A percentile compares a stretch with the other conserved stretches of the same genome.
Conservation (phyloP, 2,797 vertebrate genomes). For the Lophotriccus pileatus region DNA sequence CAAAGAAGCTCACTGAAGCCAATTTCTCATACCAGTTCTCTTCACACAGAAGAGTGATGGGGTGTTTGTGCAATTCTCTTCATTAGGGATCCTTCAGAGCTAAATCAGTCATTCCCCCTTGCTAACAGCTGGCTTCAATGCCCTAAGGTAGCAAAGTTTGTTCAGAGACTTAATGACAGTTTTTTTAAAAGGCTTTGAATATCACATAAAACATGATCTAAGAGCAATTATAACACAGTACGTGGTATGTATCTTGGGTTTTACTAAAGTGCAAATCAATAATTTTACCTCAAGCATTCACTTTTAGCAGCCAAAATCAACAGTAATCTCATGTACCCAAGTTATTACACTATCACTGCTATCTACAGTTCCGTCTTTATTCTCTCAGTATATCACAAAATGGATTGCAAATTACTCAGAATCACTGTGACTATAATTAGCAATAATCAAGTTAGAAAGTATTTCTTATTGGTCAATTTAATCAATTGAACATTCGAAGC, state of each 20-base stretch:
- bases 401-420: background rate
- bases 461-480: background rate
- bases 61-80: background rate
- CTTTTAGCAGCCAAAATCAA: conserved; percentile 48
- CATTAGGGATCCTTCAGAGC: background rate
- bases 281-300: conserved; percentile 41
- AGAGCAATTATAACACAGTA: conserved; percentile 52
- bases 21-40: background rate
- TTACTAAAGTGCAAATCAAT: conserved; percentile 50
- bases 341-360: background rate
- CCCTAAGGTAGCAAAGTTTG: conserved; percentile 56
- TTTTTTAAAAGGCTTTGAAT: conserved; percentile 47
- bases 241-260: conserved; percentile 42
- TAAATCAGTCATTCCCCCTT: background rate
- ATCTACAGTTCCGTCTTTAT: background rate
- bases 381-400: background rate
- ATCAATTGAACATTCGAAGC: background rate
- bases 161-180: conserved; percentile 28
- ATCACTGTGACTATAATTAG: background rate
- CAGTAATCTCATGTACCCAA: background rate
- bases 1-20: background rate
- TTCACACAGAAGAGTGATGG: background rate
- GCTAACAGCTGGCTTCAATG: conserved; percentile 50
- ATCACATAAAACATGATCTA: conserved; percentile 63
- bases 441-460: background rate